Evolutionary conservation across 2,797 vertebrate genomes (phyloP), one percentile per base, ranked within the genome.

Genomic region (Poecile montanus): DNA sequence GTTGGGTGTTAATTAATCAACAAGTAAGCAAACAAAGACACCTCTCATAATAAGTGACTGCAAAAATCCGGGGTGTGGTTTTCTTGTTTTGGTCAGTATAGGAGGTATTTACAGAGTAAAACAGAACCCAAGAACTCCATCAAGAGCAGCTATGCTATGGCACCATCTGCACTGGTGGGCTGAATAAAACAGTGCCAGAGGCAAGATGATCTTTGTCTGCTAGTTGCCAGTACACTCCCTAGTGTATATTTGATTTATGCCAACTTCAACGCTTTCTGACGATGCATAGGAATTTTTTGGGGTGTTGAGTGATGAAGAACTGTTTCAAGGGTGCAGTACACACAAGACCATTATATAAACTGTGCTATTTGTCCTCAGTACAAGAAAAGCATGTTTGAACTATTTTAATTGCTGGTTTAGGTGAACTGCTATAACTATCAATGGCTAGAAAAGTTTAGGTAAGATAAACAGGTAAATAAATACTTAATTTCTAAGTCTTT

Each of bases 31-130:
- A 85, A 47, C 3, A 80, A 85, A 47, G 36, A 20, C 18, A 62
- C 2, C 4, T 56, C 27, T 78, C 19, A 9, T 32, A 57, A 23
- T 3, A 75, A 13, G 2, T 0, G 0, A 27, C 16, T 54, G 5
- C 19, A 76, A 68, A 67, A 90, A 63, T n/a, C 32, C 16, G 21
- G 13, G 21, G 13, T 1, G 1, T 65, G 20, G 16, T 5, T 53
- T 76, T 36, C 30, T 36, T 57, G 17, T 11, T 83, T 70, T 8
- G 15, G 10, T 65, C 58, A 6, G 12, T 50, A 22, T 18, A 50
- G 12, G 20, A 72, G 3, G 1, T 18, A 21, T 58, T 84, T 50
- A 38, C 40, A 85, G 67, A 50, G 47, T 16, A 38, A 75, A 84
- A 22, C 10, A 60, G 40, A 85, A 32, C 3, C 16, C 9, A 21